A percentile compares a stretch with the other conserved stretches of the same genome.
These are phyloP conservation scores for Diaphora mendica DNA, from an alignment of 2,888 invertebrate genomes.

Conservation along the genomic window DNA sequence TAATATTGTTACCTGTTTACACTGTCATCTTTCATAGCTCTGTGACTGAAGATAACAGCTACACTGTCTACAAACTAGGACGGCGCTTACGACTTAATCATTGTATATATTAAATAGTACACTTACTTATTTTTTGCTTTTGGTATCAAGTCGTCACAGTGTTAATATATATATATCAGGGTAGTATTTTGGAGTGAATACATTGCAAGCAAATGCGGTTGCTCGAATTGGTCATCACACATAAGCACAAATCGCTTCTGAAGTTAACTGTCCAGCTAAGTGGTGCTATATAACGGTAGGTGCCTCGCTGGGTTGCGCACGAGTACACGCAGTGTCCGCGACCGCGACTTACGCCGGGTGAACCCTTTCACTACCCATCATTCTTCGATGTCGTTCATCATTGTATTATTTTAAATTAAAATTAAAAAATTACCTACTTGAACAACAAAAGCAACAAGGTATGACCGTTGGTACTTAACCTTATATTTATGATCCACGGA, in stretches of 20 bases:
- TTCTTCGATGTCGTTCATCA: conserved; percentile 61
- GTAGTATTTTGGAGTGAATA: background rate
- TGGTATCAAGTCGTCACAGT: conserved; percentile 45
- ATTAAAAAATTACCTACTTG: too few species aligned
- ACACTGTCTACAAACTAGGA: conserved; percentile 64
- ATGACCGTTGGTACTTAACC: too few species aligned
- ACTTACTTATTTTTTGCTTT: conserved; percentile 49
- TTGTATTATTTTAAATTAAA: too few species aligned
- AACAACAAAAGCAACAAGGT: too few species aligned
- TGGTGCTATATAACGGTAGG: conserved; percentile 78
- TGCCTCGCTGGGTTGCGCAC: conserved; percentile 69
- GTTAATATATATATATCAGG: conserved; percentile 11
- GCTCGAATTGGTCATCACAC: conserved; percentile 34
- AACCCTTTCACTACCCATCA: conserved; percentile 52
- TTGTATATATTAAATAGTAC: conserved; percentile 61
- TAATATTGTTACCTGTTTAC: conserved; percentile 70
- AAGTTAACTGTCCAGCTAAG: conserved; percentile 71
- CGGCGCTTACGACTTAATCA: conserved; percentile 68
- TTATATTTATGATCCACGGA: too few species aligned
- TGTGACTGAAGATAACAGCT: conserved; percentile 67
- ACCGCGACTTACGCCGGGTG: conserved; percentile 31
- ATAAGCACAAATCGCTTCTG: conserved; percentile 45
- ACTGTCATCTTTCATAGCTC: conserved; percentile 69
- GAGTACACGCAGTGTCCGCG: conserved; percentile 53
- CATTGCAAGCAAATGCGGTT: conserved; percentile 12